Evolutionary conservation across 2,797 vertebrate genomes (phyloP).

Genomic region (Trematomus bernacchii): DNA sequence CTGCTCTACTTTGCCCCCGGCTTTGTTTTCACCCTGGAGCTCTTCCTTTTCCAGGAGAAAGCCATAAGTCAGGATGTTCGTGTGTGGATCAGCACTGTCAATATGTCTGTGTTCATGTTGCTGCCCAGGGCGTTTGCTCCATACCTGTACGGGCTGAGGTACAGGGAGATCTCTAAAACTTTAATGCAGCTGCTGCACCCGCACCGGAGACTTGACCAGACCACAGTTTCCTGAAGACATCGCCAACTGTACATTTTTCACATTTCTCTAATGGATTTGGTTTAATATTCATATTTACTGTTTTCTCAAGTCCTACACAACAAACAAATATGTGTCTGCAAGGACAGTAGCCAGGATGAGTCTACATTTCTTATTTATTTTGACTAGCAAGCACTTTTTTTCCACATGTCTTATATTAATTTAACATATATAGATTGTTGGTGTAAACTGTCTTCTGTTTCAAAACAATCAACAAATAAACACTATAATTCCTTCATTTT

Average conservation of each 20-base stretch:
- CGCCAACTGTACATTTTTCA: neutral
- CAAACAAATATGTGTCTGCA: neutral
- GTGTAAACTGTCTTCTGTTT: neutral
- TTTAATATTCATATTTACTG: neutral
- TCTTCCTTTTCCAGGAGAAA: slow-evolving; percentile 65
- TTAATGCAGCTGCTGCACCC: slow-evolving; percentile 73
- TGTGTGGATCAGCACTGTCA: slow-evolving; percentile 84
- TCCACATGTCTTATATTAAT: neutral
- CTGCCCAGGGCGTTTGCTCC: slow-evolving; percentile 85
- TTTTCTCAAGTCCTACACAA: neutral
- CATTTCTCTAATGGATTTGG: neutral
- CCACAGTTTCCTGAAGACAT: slow-evolving; percentile 38
- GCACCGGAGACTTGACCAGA: slow-evolving; percentile 52
- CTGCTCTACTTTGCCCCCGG: slow-evolving; percentile 85
- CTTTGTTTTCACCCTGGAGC: slow-evolving; percentile 82
- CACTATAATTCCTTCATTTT: neutral
- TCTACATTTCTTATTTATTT: neutral
- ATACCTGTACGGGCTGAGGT: slow-evolving; percentile 86
- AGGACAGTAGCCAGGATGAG: neutral
- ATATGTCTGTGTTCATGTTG: slow-evolving; percentile 84
- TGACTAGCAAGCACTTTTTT: neutral
- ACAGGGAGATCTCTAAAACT: slow-evolving; percentile 82
- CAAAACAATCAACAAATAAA: neutral
- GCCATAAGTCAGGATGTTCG: slow-evolving; percentile 56
- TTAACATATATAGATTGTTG: neutral